Base-by-base conservation (phyloP, 2,113 vertebrate genomes). In the Isichthys henryi region DNA sequence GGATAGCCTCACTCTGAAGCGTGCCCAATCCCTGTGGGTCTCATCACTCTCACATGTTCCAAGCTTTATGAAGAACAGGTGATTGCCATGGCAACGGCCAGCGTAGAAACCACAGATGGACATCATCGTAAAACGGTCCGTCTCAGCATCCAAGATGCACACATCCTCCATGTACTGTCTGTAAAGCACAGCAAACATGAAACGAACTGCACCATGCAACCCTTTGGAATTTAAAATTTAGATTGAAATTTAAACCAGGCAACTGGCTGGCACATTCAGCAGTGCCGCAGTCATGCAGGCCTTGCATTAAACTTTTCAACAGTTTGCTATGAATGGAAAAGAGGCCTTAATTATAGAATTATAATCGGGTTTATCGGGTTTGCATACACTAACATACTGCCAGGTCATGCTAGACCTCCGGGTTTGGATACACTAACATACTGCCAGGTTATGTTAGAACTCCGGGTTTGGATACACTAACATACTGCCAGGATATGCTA, bases 31-130 rank as follows among this genome's bases (percentile, higher is more conserved):
- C 91, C 97, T 35, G 83, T 91, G 94, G 56, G 27, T 88, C 5
- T 74, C 56, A 3, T 91, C 91, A 0, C 3, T 87, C 0, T 80
- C 86, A 39, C 98, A 99, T 17, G 91, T 89, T 0, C 96, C 96
- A 15, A 90, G 2, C 35, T 94, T 95, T 87, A 98, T 62, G 90
- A 96, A 98, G 89, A 96, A 92, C 88, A 97, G 94, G 0, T 94
- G 94, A 39, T 95, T 94, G 45, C 95, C 94, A 0, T 97, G 96
- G 93, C 98, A 99, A 84, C 92, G 96, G 77, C 95, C 94, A 0
- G 96, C 95, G 39, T 95, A 92, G 92, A 97, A 96, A 53, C 94
- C 94, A 91, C 97, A 99, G 91, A 93, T 91, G 43, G 98, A 90
- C 95, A 95, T 97, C 23, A 96, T 95, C 88, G 96, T 92, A 0